Base-by-base conservation (phyloP, 2,113 vertebrate genomes). In the Leuciscus idus region DNA sequence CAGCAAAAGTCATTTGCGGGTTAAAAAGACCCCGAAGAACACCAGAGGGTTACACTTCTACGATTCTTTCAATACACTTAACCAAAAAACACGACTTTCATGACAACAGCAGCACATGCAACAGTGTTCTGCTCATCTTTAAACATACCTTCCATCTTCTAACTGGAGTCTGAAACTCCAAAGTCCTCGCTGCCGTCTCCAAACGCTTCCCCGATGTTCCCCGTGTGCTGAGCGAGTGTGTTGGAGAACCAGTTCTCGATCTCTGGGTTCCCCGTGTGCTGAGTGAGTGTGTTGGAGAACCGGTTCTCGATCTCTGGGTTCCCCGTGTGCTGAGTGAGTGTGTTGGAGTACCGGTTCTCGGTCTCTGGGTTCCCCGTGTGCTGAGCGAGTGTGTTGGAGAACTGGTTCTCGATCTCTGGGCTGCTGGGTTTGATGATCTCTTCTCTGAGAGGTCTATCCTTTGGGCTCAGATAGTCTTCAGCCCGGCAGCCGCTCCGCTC, bases 121-220 rank as follows among this genome's bases (percentile, higher is more conserved):
- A 62, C 59, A 62, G 5, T 23, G 21, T 43, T 72, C 33, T 2
- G 33, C 21, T 72, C 68, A 72, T 23, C 36, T 11, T 11, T 13
- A n/a, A 74, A 74, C 39, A 0, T 74, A 74, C 70, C 70, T 73
- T 95, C 96, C 10, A 95, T 95, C 92, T 92, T 36, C 88, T 91
- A 92, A 5, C 96, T 96, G 0, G 92, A 30, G 92, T 97, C 97
- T 0, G 96, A 95, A 75, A 92, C 0, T 97, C 83, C 92, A 0
- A 95, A 92, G 87, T 95, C 93, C 87, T 94, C 95, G 0, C 94
- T 90, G 36, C 94, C 93, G 0, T 93, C 91, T 0, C 95, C 95
- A 76, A 94, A 94, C 8, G 88, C 94, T 84, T 87, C 94, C 84
- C 94, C 94, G 90, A 95, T 96, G 4, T 93, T 43, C 7, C 62